These are phyloP conservation scores for Stichopus chloronotus DNA, from an alignment of 35 echinoderm and acorn worm species.

Conservation along the genomic window DNA sequence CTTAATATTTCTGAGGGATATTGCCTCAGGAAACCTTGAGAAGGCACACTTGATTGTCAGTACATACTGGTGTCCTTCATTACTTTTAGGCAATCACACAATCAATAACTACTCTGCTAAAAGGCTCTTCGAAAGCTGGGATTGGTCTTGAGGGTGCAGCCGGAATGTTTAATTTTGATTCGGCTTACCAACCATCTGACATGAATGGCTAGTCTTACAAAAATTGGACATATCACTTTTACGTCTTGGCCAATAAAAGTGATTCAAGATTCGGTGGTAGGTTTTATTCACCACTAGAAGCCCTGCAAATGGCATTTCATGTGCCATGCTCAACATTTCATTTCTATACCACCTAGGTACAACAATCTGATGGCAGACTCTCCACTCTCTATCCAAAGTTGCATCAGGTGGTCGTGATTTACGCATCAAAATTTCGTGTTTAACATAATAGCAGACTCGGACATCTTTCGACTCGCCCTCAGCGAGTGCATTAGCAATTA, in stretches of 20 bases:
- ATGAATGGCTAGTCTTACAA: constrained; percentile 61
- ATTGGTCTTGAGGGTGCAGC: constrained; percentile 70
- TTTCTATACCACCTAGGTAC: constrained; percentile 46
- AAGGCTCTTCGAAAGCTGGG: constrained; percentile 85
- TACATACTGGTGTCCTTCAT: constrained; percentile 68
- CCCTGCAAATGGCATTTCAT: constrained; percentile 69
- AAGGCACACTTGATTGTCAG: constrained; percentile 78
- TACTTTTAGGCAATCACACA: constrained; percentile 81
- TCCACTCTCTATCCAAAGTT: constrained; percentile 55
- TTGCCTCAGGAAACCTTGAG: constrained; percentile 78
- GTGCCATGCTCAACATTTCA: constrained; percentile 61
- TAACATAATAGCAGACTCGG: constrained; percentile 58
- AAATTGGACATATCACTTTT: constrained; percentile 50
- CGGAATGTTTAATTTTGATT: constrained; percentile 76
- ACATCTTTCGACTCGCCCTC: constrained; percentile 2
- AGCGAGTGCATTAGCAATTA: neutral
- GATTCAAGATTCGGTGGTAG: constrained; percentile 46
- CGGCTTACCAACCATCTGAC: constrained; percentile 84
- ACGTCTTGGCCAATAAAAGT: constrained; percentile 69
- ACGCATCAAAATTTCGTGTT: constrained; percentile 64
- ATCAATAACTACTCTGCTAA: constrained; percentile 71
- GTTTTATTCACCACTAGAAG: constrained; percentile 69
- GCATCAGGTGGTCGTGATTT: constrained; percentile 73
- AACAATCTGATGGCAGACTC: constrained; percentile 57
- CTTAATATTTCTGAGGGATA: constrained; percentile 65